Percentiles rank a stretch among this genome's conserved stretches.
Evolutionary conservation across 1,140 invertebrate species (phyloP).

Genomic region (Chymomyza costata): DNA sequence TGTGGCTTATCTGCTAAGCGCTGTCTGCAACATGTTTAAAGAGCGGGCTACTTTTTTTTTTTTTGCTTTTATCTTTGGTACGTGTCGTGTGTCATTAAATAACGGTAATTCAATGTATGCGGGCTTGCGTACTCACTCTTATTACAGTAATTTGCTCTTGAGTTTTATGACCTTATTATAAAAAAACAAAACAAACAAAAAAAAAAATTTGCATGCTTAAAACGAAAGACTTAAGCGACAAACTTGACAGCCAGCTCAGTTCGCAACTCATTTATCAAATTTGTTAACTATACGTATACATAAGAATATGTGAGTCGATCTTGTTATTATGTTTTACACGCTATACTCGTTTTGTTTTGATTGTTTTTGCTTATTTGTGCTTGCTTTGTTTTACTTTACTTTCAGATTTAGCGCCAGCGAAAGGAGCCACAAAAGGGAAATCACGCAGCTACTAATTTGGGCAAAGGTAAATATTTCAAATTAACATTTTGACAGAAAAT

Average conservation of each 20-base stretch:
- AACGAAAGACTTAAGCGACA: constrained; percentile 42
- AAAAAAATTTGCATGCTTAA: constrained; percentile 1
- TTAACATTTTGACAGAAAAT: no score
- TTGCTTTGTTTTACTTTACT: constrained; percentile 34
- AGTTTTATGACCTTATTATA: constrained; percentile 1
- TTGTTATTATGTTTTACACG: constrained; percentile 17
- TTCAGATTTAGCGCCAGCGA: constrained; percentile 51
- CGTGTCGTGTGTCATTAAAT: constrained; percentile 49
- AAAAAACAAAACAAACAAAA: background rate
- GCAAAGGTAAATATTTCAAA: no score
- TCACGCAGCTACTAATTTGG: no score
- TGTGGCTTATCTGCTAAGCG: constrained; percentile 18
- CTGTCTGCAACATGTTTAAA: constrained; percentile 35
- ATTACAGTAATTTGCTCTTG: background rate
- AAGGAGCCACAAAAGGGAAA: no score
- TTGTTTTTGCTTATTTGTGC: background rate
- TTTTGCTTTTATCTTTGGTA: constrained; percentile 8
- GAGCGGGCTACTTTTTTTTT: constrained; percentile 18
- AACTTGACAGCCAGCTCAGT: constrained; percentile 14
- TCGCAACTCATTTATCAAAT: constrained; percentile 19
- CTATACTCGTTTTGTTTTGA: no score
- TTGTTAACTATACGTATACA: no score
- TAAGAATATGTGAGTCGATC: no score
- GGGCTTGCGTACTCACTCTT: no score
- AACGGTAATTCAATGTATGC: constrained; percentile 43